A percentile compares a stretch with the other conserved stretches of the same genome.
phyloP scores from a whole-genome alignment of 2,888 invertebrate genomes.

The Escarpia spicata region DNA sequence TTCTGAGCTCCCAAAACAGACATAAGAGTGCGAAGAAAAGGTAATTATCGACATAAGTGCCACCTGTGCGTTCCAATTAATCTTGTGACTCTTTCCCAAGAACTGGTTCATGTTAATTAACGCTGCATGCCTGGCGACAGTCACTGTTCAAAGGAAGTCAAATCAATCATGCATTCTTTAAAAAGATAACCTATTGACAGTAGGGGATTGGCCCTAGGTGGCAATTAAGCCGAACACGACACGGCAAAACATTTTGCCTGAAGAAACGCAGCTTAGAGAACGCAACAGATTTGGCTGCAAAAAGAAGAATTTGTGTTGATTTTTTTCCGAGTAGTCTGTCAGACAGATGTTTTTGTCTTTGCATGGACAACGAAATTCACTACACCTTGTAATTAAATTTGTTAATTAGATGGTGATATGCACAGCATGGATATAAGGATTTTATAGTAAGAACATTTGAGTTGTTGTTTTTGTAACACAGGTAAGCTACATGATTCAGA shows the following conservation, averaged over 20 bases:
- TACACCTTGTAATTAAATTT: not conserved
- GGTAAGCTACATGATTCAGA: not conserved
- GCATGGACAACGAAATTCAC: not conserved
- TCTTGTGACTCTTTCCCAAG: not conserved
- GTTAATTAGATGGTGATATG: not conserved
- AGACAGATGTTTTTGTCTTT: not conserved
- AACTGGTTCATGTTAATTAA: not conserved
- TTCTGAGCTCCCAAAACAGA: not conserved
- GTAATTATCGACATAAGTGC: not conserved
- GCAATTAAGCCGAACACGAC: not conserved
- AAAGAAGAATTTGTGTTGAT: not conserved
- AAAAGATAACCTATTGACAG: conserved; percentile 9
- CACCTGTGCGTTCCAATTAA: not conserved
- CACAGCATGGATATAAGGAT: not conserved
- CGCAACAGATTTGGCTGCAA: not conserved
- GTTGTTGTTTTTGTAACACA: not conserved
- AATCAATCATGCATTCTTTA: not conserved
- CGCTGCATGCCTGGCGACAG: not conserved
- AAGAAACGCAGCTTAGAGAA: not conserved
- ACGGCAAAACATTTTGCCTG: not conserved
- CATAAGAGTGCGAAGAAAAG: not conserved
- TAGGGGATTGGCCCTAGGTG: not conserved
- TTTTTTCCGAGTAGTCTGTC: not conserved
- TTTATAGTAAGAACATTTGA: not conserved
- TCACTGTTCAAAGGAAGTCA: not conserved